phyloP scores from a whole-genome alignment of 2,113 vertebrate genomes.

The Anser brachyrhynchus region DNA sequence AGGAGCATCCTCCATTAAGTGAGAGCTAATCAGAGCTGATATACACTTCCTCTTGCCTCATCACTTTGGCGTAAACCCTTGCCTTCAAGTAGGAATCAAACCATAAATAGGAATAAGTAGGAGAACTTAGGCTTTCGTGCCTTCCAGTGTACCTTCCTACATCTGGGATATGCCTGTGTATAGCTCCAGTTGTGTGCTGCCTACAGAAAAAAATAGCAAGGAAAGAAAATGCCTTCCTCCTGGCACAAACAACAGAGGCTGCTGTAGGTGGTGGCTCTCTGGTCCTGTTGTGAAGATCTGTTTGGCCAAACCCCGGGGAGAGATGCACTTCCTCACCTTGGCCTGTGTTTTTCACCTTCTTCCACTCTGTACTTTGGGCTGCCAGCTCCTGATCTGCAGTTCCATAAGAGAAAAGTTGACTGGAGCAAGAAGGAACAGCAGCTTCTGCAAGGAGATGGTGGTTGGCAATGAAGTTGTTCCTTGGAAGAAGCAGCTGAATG shows the following conservation, averaged over 20 bases:
- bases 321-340: accelerated
- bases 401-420: not conserved
- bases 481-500: not conserved
- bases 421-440: not conserved
- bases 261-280: not conserved
- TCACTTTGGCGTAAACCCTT: not conserved
- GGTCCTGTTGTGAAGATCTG: not conserved
- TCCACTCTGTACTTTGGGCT: not conserved
- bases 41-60: not conserved
- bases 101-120: not conserved
- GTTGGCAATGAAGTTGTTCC: not conserved
- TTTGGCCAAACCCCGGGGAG: not conserved
- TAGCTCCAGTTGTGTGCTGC: not conserved
- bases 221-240: not conserved
- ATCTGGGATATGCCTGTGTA: not conserved
- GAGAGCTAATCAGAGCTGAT: not conserved
- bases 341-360: not conserved
- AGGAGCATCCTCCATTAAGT: not conserved
- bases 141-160: not conserved
- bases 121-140: not conserved
- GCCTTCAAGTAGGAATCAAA: not conserved
- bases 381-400: not conserved
- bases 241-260: not conserved
- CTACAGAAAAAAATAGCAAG: not conserved
- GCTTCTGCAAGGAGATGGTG: not conserved